Evolutionary conservation across 2,113 vertebrate genomes (phyloP), one percentile per base, ranked within the genome.

Genomic region (Datnioides undecimradiatus): DNA sequence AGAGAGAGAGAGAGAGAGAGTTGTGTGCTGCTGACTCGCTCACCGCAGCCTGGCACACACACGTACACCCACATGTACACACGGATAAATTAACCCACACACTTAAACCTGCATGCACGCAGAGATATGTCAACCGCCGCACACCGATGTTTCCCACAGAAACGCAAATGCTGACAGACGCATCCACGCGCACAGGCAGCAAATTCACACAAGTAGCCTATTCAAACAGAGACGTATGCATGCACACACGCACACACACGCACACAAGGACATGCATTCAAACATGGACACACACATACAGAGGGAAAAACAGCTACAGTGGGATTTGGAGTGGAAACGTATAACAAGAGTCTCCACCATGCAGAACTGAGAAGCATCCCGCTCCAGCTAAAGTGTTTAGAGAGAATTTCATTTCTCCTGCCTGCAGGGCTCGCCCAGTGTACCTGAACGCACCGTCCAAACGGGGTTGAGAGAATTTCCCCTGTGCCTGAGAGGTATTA

Each of bases 401-500:
- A 66, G 19, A 58, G 68, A 60, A 76, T 82, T 82, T 83, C 25
- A 84, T 71, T 76, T 86, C 68, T 40, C 60, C 62, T 51, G 8
- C 69, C 76, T 57, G 51, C 45, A 45, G 71, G 71, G 57, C 77
- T 77, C 13, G 12, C 54, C 70, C 48, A 27, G 34, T 67, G 73
- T 43, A 79, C 87, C 76, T 85, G 73, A 90, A 87, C 34, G 34
- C 62, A 79, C 33, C 60, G 8, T 74, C 73, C 73, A 73, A 72
- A 84, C 73, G 55, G 73, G 27, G 19, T 45, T 6, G 71, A 69
- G 60, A 45, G 72, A 67, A 66, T 60, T 62, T 17, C 19, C 11
- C 4, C 66, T 29, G 40, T n/a, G n/a, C n/a, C n/a, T n/a, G 12
- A 77, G 60, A 52, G 69, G 62, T 55, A 76, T 79, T 88, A 68